A percentile compares a stretch with the other conserved stretches of the same genome.
Conservation (phyloP, 2,797 vertebrate species). For the Bovichtus diacanthus region DNA sequence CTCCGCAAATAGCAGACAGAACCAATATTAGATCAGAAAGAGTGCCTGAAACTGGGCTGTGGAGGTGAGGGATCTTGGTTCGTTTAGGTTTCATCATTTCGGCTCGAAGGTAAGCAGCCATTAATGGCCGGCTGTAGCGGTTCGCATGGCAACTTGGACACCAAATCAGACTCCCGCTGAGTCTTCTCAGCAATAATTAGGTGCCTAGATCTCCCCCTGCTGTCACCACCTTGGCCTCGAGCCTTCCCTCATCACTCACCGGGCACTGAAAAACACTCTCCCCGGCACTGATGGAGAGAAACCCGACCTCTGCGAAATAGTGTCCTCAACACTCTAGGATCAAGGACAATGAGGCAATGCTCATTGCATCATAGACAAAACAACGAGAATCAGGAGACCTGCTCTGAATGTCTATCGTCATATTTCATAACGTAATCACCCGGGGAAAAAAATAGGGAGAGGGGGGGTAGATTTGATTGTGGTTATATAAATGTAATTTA, state of each 20-base stretch:
- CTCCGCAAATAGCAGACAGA: background rate
- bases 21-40: background rate
- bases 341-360: background rate
- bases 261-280: conserved; percentile 18
- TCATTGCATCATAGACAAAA: too few relatives aligned
- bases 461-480: too few relatives aligned
- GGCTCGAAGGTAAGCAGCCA: conserved; percentile 40
- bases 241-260: conserved; percentile 61
- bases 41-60: background rate
- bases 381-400: too few relatives aligned
- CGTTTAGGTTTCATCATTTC: conserved; percentile 23
- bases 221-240: conserved; percentile 51
- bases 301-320: conserved; percentile 25
- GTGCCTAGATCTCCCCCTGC: conserved; percentile 46
- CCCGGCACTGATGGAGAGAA: conserved; percentile 26
- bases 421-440: too few relatives aligned
- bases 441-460: too few relatives aligned
- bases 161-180: conserved; percentile 53
- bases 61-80: background rate
- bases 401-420: too few relatives aligned
- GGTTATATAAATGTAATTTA: too few relatives aligned
- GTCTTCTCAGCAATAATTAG: conserved; percentile 70
- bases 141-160: conserved; percentile 67
- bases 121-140: conserved; percentile 49
- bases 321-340: conserved; percentile 22